Conservation (phyloP, 1,140 invertebrate species). For the Pachypeltis micranthus region DNA sequence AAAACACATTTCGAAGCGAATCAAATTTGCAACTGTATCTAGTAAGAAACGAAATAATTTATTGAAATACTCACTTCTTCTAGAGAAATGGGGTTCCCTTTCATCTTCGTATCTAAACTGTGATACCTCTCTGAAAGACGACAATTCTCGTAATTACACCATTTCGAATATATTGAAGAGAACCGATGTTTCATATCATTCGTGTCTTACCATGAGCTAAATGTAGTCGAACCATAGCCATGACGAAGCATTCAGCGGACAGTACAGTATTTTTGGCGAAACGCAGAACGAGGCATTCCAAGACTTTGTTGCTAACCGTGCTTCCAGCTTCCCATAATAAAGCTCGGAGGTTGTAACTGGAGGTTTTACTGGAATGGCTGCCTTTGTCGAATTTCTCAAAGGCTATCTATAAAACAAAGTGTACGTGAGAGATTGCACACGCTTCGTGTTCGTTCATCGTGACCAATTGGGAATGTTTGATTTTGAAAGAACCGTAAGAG, state of each 20-base stretch:
- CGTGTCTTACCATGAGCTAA: slow-evolving; percentile 51
- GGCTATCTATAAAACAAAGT: slow-evolving; percentile 38
- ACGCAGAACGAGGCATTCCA: slow-evolving; percentile 55
- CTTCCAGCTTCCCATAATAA: slow-evolving; percentile 55
- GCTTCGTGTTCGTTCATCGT: no score
- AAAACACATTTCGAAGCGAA: no score
- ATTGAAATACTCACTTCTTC: slow-evolving; percentile 48
- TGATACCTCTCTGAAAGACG: slow-evolving; percentile 55
- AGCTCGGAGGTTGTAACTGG: slow-evolving; percentile 49
- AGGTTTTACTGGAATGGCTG: slow-evolving; percentile 44
- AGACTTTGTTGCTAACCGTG: slow-evolving; percentile 59
- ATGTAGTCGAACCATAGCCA: slow-evolving; percentile 56
- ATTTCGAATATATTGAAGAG: no score
- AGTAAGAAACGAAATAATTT: background rate
- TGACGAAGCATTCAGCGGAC: slow-evolving; percentile 49
- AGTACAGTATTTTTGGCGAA: slow-evolving; percentile 49
- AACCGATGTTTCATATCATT: background rate
- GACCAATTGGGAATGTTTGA: no score
- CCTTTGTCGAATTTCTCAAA: slow-evolving; percentile 48
- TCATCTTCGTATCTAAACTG: slow-evolving; percentile 57
- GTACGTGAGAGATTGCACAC: no score
- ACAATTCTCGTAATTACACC: no score
- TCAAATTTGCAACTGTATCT: slow-evolving; percentile 8
- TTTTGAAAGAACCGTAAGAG: no score
- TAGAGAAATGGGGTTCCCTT: slow-evolving; percentile 55